These are phyloP conservation scores for Thymelicus lineola DNA, from an alignment of 2,888 invertebrate species.

Conservation along the genomic window DNA sequence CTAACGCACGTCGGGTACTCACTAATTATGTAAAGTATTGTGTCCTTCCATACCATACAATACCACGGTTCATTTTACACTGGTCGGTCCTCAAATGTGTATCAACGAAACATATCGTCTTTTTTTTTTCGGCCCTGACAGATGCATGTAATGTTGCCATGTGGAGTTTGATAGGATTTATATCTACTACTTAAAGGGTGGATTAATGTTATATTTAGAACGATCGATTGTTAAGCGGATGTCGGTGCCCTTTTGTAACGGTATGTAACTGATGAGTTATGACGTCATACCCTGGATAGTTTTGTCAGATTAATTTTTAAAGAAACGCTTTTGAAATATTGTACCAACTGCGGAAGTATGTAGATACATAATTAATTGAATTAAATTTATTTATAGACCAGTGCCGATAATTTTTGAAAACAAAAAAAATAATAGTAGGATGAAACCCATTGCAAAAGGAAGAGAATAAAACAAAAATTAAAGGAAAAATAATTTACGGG, in stretches of 20 bases:
- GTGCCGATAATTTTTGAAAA: too few species aligned
- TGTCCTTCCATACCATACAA: background rate
- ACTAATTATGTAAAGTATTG: too few species aligned
- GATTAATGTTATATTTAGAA: conserved; percentile 44
- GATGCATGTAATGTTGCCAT: conserved; percentile 80
- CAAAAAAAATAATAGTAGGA: too few species aligned
- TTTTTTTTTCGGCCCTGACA: conserved; percentile 78
- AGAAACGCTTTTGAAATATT: too few species aligned
- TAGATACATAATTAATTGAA: too few species aligned
- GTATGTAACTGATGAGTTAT: background rate
- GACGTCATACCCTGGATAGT: background rate
- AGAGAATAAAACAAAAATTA: too few species aligned
- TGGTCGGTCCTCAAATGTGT: conserved; percentile 62
- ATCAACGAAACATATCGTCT: conserved; percentile 68
- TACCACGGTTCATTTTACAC: conserved; percentile 40
- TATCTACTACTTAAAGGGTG: conserved; percentile 49
- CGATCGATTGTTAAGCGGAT: conserved; percentile 36
- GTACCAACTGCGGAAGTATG: too few species aligned
- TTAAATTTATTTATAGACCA: too few species aligned
- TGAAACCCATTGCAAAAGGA: too few species aligned
- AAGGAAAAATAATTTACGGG: too few species aligned
- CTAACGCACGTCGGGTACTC: too few species aligned
- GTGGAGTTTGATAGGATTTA: conserved; percentile 63
- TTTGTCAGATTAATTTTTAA: too few species aligned
- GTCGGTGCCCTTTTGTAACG: conserved; percentile 9